Percentiles rank a stretch among this genome's conserved stretches.
phyloP scores from a whole-genome alignment of 1,140 invertebrate genomes.

The Bombyx mori region DNA sequence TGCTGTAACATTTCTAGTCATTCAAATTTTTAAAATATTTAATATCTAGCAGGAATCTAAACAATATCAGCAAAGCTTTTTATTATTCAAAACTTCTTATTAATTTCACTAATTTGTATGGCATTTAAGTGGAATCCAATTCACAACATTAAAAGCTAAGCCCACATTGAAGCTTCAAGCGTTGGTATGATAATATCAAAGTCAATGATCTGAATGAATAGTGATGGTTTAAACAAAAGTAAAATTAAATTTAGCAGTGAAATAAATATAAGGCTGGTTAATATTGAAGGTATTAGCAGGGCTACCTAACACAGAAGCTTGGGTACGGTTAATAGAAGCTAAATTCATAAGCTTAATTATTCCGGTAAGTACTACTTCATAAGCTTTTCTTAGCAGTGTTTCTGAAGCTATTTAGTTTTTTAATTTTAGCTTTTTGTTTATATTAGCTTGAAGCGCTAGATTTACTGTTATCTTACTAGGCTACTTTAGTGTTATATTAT shows the following conservation, averaged over 20 bases:
- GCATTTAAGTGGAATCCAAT: no score
- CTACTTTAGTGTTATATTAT: constrained; percentile 1
- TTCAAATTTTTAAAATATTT: no score
- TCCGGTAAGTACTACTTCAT: not conserved
- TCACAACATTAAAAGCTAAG: constrained; percentile 25
- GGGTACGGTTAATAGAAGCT: not conserved
- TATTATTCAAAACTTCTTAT: no score
- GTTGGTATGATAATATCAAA: not conserved
- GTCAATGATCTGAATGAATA: not conserved
- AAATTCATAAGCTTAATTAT: not conserved
- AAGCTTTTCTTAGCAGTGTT: not conserved
- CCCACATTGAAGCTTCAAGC: constrained; percentile 34
- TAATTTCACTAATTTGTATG: no score
- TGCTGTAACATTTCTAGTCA: no score
- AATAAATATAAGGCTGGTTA: not conserved
- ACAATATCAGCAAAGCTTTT: no score
- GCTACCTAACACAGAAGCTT: not conserved
- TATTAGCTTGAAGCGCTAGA: constrained; percentile 2
- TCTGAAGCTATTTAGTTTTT: not conserved
- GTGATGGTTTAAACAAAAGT: not conserved
- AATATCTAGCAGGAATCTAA: no score
- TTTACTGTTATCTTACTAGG: not conserved
- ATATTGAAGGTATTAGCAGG: not conserved
- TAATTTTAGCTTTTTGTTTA: not conserved
- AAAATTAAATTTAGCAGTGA: not conserved